Base-by-base conservation (phyloP, 2,888 invertebrate species). In the Aradus depressus region DNA sequence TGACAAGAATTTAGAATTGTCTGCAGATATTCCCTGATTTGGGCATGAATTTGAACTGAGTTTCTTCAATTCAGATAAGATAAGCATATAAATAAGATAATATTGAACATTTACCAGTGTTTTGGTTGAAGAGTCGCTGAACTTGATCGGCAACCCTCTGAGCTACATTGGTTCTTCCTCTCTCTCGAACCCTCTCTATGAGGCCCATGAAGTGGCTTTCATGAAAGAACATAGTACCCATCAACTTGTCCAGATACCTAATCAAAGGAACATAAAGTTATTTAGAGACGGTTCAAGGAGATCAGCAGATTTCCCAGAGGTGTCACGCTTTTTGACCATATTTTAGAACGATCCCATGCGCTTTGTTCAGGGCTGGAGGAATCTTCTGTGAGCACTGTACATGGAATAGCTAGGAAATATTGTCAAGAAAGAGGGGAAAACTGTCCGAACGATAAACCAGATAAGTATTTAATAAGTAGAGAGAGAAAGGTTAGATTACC, bases 151-250 rank as follows among this genome's bases (percentile, higher is more conserved):
- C 84, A 61, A 84, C 79, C 59, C 81, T 74, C 26, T 81, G 78
- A 25, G 80, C 79, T 39, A 76, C 76, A 55, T 78, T 78, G 2
- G 76, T 73, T 19, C 73, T 70, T 0, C 84, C 84, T 31, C 80
- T 76, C 63, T 84, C 84, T 28, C 84, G 77, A 0, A 86, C 84
- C 25, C 83, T 77, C 58, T 82, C 79, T 45, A 89, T 64, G 2
- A 89, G 68, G 64, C 79, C 80, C 73, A 79, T 75, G 67, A 87
- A 87, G 67, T 87, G 80, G 63, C 80, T 77, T 63, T 84, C 85
- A 59, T 86, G 83, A 68, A 91, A 91, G 68, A 85, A 89, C 3
- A 82, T 77, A 0, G 90, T 89, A 43, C 83, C 84, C 75, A 91
- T 81, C 51, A 88, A 71, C 60, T 84, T 83, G 68, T 91, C 90